A percentile compares a stretch with the other conserved stretches of the same genome.
Evolutionary conservation across 2,888 invertebrate genomes (phyloP).

Genomic region (Caradrina kadenii): DNA sequence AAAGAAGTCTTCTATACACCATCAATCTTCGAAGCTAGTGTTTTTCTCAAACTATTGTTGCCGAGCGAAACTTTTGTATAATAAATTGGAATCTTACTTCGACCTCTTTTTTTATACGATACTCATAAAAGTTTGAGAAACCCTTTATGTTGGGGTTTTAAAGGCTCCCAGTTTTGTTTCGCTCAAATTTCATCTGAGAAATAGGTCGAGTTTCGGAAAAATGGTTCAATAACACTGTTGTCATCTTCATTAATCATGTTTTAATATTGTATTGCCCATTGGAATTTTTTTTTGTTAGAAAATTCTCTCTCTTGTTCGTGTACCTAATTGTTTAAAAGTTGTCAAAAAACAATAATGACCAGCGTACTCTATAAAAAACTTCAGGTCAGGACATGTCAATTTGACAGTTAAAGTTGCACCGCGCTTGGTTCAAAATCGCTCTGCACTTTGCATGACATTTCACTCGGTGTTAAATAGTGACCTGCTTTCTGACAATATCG

Average conservation of each 20-base stretch:
- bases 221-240: constrained; percentile 1
- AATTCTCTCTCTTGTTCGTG: too few relatives aligned
- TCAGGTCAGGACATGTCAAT: too few relatives aligned
- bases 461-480: too few relatives aligned
- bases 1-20: neutral
- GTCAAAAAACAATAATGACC: too few relatives aligned
- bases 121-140: constrained; percentile 40
- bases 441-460: too few relatives aligned
- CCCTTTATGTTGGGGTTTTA: constrained; percentile 38
- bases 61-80: constrained; percentile 11
- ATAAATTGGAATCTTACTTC: constrained; percentile 17
- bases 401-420: too few relatives aligned
- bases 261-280: constrained; percentile 8
- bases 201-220: constrained; percentile 17
- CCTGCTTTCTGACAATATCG: too few relatives aligned
- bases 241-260: constrained; percentile 22
- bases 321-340: too few relatives aligned
- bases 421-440: too few relatives aligned
- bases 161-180: constrained; percentile 28
- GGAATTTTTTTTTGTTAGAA: neutral
- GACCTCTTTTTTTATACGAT: constrained; percentile 27
- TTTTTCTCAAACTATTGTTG: constrained; percentile 36
- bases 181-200: constrained; percentile 28
- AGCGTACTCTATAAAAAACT: too few relatives aligned
- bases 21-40: constrained; percentile 25